Conservation (phyloP, 2,113 vertebrate species). For the Chionodraco myersi region DNA sequence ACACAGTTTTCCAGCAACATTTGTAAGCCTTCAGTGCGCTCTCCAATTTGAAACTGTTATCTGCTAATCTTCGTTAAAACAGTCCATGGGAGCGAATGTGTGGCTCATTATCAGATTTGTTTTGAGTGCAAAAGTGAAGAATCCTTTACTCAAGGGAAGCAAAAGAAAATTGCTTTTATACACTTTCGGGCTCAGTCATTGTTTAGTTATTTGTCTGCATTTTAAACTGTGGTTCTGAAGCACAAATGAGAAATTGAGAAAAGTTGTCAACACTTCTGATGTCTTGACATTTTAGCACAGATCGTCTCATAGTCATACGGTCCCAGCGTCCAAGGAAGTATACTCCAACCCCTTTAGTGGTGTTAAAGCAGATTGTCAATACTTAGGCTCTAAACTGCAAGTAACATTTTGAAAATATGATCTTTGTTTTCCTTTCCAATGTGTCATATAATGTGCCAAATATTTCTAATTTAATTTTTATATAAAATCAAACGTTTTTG, state of each 20-base stretch:
- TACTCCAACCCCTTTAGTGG: background rate
- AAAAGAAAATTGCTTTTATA: conserved; percentile 35
- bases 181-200: background rate
- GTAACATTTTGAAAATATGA: background rate
- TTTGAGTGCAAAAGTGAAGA: conserved; percentile 15
- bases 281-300: conserved; percentile 6
- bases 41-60: conserved; percentile 26
- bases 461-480: background rate
- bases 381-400: background rate
- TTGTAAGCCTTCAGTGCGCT: background rate
- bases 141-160: background rate
- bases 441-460: background rate
- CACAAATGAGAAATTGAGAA: background rate
- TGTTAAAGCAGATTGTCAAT: background rate
- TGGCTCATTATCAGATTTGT: conserved; percentile 30
- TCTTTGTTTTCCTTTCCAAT: background rate
- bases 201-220: background rate
- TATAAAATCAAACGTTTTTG: conserved; percentile 3
- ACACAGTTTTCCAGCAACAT: conserved; percentile 23
- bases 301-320: background rate
- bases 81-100: conserved; percentile 10
- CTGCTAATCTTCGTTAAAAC: conserved; percentile 59
- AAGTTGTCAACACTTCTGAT: background rate
- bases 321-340: background rate
- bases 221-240: background rate